Evolutionary conservation across 2,797 vertebrate species (phyloP).

Genomic region (Lithobates sylvaticus): DNA sequence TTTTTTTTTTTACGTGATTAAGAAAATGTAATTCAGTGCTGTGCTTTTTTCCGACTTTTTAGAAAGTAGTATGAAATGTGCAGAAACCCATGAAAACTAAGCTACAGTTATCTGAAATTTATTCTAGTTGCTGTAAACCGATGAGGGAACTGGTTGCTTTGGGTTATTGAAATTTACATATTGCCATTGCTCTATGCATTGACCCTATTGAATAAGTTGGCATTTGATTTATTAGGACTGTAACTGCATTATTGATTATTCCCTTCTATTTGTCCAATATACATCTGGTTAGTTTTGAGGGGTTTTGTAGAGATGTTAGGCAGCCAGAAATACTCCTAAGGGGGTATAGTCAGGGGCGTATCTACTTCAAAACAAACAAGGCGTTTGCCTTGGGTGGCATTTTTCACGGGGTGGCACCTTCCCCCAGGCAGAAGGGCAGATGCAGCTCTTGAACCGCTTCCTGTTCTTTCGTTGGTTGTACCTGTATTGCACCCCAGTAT

Average conservation of each 20-base stretch:
- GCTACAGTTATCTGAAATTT: background rate
- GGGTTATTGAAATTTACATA: background rate
- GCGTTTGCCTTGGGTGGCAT: no score
- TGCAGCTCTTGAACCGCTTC: no score
- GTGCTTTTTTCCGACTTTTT: background rate
- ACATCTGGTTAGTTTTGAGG: no score
- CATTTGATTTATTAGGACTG: no score
- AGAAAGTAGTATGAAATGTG: background rate
- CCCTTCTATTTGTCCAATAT: background rate
- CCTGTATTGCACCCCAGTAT: no score
- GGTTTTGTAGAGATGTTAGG: no score
- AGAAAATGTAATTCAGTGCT: background rate
- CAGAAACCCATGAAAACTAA: background rate
- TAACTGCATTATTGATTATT: background rate
- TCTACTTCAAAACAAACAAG: no score
- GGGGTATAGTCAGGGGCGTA: no score
- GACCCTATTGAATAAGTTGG: background rate
- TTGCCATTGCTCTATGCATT: background rate
- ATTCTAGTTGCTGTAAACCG: background rate
- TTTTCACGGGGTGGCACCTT: no score
- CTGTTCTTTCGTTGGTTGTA: no score
- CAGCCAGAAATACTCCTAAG: no score
- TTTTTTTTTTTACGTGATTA: background rate
- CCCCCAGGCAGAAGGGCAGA: no score
- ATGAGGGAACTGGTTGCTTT: background rate